A percentile compares a stretch with the other conserved stretches of the same genome.
Conservation (phyloP, 1,140 invertebrate species). For the Pseudomyrmex pallidus region DNA sequence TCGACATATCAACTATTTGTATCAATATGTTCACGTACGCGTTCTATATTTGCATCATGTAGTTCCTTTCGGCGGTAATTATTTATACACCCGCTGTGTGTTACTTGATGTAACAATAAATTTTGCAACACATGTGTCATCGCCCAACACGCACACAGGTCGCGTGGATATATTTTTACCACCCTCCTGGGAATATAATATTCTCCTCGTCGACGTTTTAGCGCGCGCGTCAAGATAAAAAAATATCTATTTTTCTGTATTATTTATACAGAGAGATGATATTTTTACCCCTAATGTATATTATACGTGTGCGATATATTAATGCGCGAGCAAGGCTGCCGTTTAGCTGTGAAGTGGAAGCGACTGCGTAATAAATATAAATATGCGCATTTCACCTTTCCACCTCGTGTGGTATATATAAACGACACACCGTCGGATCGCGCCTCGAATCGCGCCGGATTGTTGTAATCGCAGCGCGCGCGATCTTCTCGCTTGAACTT, state of each 20-base stretch:
- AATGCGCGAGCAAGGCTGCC: constrained; percentile 6
- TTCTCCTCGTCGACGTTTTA: neutral
- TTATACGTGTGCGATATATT: neutral
- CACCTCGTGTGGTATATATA: neutral
- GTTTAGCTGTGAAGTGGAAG: constrained; percentile 44
- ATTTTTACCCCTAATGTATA: constrained; percentile 23
- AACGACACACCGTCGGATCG: neutral
- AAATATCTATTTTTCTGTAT: constrained; percentile 45
- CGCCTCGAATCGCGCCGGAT: neutral
- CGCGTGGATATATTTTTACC: neutral
- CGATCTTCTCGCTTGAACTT: too few relatives aligned
- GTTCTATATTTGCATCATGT: too few relatives aligned
- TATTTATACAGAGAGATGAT: neutral
- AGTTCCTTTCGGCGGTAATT: too few relatives aligned
- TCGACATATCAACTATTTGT: too few relatives aligned
- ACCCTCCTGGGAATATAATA: neutral
- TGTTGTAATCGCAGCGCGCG: too few relatives aligned
- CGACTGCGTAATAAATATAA: constrained; percentile 44
- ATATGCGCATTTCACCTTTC: constrained; percentile 44
- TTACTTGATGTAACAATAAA: too few relatives aligned
- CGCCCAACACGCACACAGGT: too few relatives aligned
- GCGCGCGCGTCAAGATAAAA: neutral
- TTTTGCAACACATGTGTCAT: too few relatives aligned
- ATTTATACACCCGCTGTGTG: too few relatives aligned
- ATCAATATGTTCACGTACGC: too few relatives aligned